phyloP scores from a whole-genome alignment of 2,888 invertebrate species.

The Oscheius sp. region DNA sequence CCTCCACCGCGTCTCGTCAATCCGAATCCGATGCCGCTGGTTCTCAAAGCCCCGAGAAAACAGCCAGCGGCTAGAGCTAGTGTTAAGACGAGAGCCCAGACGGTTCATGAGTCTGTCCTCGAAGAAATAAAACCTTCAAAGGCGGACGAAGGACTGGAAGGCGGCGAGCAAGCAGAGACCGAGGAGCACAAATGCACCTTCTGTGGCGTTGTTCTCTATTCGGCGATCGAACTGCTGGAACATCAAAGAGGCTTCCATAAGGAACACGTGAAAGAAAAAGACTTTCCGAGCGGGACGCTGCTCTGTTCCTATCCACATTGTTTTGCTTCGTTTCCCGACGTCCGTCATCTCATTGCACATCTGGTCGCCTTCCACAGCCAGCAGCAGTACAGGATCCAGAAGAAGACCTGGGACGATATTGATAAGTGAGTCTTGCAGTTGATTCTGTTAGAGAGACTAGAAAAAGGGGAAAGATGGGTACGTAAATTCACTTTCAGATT shows the following conservation, averaged over 20 bases:
- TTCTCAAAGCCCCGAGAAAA: not conserved
- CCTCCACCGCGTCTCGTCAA: constrained; percentile 8
- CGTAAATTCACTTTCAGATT: not conserved
- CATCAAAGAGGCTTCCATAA: constrained; percentile 35
- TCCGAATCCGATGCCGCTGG: not conserved
- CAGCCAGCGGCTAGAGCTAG: constrained; percentile 1
- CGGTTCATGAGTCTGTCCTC: not conserved
- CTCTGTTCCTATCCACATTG: constrained; percentile 39
- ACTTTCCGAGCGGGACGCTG: constrained; percentile 17
- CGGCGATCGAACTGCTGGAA: constrained; percentile 29
- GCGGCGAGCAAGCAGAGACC: constrained; percentile 39
- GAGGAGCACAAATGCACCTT: constrained; percentile 5
- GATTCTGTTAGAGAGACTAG: no score
- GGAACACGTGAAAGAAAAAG: constrained; percentile 15
- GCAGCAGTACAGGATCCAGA: constrained; percentile 36
- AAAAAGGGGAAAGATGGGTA: no score
- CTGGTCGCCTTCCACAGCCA: constrained; percentile 38
- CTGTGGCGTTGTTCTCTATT: constrained; percentile 10
- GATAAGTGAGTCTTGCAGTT: constrained; percentile 17
- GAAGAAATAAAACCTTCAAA: not conserved
- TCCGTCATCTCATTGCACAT: constrained; percentile 37
- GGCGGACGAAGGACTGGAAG: constrained; percentile 41
- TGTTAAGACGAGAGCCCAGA: constrained; percentile 4
- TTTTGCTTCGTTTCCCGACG: constrained; percentile 30
- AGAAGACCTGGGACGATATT: constrained; percentile 24